Base-by-base conservation (phyloP, 2,797 vertebrate genomes). In the Todus mexicanus region DNA sequence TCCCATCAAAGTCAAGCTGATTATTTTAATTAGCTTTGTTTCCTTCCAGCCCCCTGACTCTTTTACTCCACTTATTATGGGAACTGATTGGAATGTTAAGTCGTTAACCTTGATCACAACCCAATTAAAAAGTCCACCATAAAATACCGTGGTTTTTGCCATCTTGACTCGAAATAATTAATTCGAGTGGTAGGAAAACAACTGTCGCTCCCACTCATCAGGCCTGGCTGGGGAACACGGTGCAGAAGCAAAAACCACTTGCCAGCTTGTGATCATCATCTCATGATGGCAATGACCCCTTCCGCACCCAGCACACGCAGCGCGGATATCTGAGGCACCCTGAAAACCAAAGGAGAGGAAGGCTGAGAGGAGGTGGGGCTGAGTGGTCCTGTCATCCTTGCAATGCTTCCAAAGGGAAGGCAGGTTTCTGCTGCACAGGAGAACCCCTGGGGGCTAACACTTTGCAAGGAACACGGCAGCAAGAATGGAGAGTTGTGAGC, bases 1-100 rank as follows among this genome's bases (percentile, higher is more conserved):
- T 75, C 93, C 79, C 84, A 73, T 47, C 92, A 94, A 91, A 86
- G 91, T 61, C 70, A 93, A 77, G 76, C 54, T 85, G 84, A 87
- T 91, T 45, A 35, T 86, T 88, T 86, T 75, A 78, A 90, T 93
- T 89, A 90, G 82, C 78, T 88, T 79, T 75, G 42, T 77, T 94
- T 93, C 93, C 78, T 89, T 60, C 84, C 83, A 93, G 60, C 77
- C 78, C 70, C 84, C 42, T 37, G 43, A 33, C 69, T 84, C 81
- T 84, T 84, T 94, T 54, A 65, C n/a, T 88, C 63, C 35, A 35
- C 40, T 93, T 75, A 40, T 79, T 75, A 40, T 43, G 59, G 69
- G 12, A 71, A 68, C 31, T 37, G 47, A 51, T 76, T 72, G 37
- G 71, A 81, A 68, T 22, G 14, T 74, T 40, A 82, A 35, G 53